Evolutionary conservation across 2,113 vertebrate genomes (phyloP).

Genomic region (Dendrocopos noguchii): DNA sequence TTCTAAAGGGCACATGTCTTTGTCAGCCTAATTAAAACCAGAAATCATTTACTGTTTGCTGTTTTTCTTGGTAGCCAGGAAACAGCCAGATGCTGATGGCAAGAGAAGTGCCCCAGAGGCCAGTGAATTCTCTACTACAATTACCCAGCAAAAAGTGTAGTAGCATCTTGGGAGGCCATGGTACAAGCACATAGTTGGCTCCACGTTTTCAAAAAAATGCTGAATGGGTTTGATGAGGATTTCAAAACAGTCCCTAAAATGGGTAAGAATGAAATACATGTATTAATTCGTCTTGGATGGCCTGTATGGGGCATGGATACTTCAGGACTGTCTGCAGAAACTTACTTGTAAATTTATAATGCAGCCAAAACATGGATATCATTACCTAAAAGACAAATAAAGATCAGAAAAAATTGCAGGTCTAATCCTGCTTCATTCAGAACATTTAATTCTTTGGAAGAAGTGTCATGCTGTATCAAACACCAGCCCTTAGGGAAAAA

Average conservation of each 20-base stretch:
- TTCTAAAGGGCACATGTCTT: not conserved
- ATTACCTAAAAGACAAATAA: not conserved
- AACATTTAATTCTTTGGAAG: not conserved
- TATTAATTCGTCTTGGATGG: not conserved
- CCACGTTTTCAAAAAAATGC: not conserved
- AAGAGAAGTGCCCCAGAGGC: not conserved
- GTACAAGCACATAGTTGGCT: not conserved
- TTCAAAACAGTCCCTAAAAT: not conserved
- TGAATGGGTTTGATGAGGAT: not conserved
- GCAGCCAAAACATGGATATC: not conserved
- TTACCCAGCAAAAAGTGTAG: not conserved
- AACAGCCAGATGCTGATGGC: not conserved
- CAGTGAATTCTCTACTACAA: not conserved
- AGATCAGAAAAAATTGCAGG: not conserved
- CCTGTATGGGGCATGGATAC: not conserved
- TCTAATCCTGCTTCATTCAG: not conserved
- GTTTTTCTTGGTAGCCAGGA: not conserved
- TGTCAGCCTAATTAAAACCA: conserved; percentile 54
- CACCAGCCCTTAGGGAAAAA: not conserved
- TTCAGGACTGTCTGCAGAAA: not conserved
- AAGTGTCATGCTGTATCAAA: rapidly evolving
- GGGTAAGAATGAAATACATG: not conserved
- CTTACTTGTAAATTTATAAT: not conserved
- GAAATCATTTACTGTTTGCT: not conserved
- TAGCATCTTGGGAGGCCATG: not conserved